phyloP scores from a whole-genome alignment of 1,140 invertebrate species.

The Eriosoma lanigerum region DNA sequence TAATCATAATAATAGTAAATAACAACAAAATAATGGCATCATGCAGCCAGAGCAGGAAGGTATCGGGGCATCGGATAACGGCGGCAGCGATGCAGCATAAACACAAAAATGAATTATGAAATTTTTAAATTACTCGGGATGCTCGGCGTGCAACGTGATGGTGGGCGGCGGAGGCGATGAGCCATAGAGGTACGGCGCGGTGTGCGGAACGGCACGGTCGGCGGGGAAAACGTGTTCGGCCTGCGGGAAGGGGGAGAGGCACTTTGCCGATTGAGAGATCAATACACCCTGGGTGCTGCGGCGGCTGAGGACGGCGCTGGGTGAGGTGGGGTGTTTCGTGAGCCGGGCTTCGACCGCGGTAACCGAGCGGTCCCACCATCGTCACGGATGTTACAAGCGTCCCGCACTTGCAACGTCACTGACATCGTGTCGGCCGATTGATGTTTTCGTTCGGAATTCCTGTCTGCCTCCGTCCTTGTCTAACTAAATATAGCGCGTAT shows the following conservation, averaged over 20 bases:
- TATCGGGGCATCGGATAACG: too few species aligned
- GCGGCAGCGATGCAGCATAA: not conserved
- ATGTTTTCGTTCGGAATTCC: constrained; percentile 50
- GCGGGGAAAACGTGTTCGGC: not conserved
- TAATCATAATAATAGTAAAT: too few species aligned
- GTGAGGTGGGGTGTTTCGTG: not conserved
- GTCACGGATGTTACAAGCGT: constrained; percentile 38
- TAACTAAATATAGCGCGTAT: constrained; percentile 44
- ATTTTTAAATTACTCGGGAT: not conserved
- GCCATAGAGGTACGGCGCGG: not conserved
- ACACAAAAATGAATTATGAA: not conserved
- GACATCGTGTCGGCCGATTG: constrained; percentile 44
- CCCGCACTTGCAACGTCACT: constrained; percentile 43
- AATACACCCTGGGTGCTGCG: constrained; percentile 31
- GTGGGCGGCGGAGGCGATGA: not conserved
- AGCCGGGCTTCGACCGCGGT: constrained; percentile 19
- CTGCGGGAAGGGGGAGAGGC: constrained; percentile 11
- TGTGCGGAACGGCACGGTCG: not conserved
- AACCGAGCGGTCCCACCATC: not conserved
- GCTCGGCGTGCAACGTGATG: not conserved
- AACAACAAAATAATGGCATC: too few species aligned
- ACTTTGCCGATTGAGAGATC: constrained; percentile 45
- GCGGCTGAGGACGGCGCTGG: not conserved
- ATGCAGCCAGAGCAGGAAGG: too few species aligned
- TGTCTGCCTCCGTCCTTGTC: constrained; percentile 42